Percentiles rank a stretch among this genome's conserved stretches.
These are phyloP conservation scores for Garra rufa DNA, from an alignment of 2,113 vertebrate genomes.

Conservation along the genomic window DNA sequence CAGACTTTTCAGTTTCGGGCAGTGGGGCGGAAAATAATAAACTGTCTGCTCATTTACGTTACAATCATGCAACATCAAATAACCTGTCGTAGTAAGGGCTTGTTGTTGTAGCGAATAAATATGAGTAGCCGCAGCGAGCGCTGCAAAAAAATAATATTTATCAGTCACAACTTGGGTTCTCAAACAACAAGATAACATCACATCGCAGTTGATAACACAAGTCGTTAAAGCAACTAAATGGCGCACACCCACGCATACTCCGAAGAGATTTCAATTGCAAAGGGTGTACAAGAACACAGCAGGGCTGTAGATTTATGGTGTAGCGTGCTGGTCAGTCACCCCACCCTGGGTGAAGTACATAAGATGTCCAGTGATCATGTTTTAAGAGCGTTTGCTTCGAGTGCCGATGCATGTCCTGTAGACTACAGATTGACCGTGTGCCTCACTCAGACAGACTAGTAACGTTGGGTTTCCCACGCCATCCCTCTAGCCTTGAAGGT, in stretches of 20 bases:
- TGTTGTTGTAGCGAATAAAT: background rate
- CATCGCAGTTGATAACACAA: background rate
- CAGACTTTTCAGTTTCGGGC: conserved; percentile 9
- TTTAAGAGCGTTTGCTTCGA: background rate
- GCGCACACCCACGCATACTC: background rate
- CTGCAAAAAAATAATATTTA: background rate
- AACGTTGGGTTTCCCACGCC: background rate
- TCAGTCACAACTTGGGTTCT: conserved; percentile 13
- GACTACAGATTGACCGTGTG: background rate
- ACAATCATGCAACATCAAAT: background rate
- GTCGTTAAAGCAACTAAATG: conserved; percentile 1
- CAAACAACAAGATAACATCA: conserved; percentile 18
- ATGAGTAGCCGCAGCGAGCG: background rate
- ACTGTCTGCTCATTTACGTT: background rate
- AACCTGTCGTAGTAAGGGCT: background rate
- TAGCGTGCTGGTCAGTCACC: conserved; percentile 38
- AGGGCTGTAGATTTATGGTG: background rate
- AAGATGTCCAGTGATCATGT: conserved; percentile 18
- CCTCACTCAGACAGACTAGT: background rate
- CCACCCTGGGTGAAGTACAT: conserved; percentile 34
- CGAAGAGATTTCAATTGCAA: background rate
- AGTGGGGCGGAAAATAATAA: background rate
- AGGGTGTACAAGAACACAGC: background rate
- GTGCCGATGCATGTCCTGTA: background rate
- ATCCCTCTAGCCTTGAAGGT: background rate